phyloP scores from a whole-genome alignment of 2,797 vertebrate species.

The Phalanger gymnotis region DNA sequence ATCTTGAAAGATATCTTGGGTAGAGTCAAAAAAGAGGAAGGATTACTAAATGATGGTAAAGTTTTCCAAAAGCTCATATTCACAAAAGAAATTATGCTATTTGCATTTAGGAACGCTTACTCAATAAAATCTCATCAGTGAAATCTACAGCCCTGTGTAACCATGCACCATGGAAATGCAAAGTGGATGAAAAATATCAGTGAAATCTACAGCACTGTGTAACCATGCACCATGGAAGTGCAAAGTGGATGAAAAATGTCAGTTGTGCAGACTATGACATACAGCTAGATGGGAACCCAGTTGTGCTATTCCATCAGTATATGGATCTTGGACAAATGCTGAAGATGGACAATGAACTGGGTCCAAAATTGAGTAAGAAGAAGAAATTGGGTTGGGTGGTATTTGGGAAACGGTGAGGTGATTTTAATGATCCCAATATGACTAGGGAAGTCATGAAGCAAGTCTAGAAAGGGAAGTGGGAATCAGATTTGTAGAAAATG shows the following conservation, averaged over 20 bases:
- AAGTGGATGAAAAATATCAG: background rate
- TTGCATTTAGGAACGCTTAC: background rate
- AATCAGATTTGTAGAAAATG: background rate
- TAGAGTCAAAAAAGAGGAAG: background rate
- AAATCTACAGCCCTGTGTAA: background rate
- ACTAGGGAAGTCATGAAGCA: background rate
- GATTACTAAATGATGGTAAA: background rate
- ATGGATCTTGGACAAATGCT: background rate
- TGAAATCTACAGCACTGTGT: background rate
- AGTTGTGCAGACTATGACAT: background rate
- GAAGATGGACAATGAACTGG: background rate
- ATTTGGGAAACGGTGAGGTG: background rate
- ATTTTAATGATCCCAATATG: background rate
- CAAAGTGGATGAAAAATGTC: background rate
- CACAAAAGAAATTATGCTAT: background rate
- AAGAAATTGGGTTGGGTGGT: background rate
- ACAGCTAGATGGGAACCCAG: background rate
- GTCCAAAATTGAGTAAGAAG: background rate
- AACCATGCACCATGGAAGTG: background rate
- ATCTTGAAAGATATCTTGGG: background rate
- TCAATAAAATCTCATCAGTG: background rate
- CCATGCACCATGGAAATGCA: background rate
- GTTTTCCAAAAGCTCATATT: background rate
- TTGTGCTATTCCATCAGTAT: background rate
- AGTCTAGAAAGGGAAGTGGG: background rate